Conservation (phyloP, 2,797 vertebrate species). For the Xenentodon cancila region DNA sequence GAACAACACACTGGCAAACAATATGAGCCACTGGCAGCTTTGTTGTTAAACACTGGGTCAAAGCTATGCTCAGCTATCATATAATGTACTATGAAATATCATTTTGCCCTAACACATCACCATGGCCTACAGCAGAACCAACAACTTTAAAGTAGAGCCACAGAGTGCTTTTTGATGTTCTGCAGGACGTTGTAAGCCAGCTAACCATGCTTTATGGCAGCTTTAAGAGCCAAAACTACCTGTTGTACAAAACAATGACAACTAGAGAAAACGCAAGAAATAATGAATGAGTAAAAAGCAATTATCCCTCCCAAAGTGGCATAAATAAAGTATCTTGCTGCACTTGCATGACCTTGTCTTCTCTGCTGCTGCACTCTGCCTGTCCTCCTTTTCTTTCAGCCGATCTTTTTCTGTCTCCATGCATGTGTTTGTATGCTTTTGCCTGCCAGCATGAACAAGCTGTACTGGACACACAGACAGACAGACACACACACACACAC, state of each 20-base stretch:
- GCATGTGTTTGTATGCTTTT: conserved; percentile 51
- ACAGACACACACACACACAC: conserved; percentile 31
- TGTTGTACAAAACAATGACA: conserved; percentile 55
- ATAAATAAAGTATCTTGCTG: conserved; percentile 66
- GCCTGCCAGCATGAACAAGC: conserved; percentile 73
- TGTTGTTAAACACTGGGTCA: conserved; percentile 2
- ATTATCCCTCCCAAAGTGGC: conserved; percentile 46
- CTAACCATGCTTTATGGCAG: conserved; percentile 34
- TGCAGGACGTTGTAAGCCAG: conserved; percentile 13
- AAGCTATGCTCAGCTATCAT: conserved; percentile 5
- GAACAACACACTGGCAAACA: background rate
- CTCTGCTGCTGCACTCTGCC: conserved; percentile 59
- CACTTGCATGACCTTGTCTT: conserved; percentile 68
- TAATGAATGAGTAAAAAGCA: conserved; percentile 64
- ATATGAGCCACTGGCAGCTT: conserved; percentile 4
- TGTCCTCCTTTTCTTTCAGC: conserved; percentile 60
- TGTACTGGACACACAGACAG: conserved; percentile 61
- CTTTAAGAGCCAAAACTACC: conserved; percentile 46
- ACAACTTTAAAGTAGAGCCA: conserved; percentile 22
- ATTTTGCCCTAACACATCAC: conserved; percentile 1
- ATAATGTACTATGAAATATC: conserved; percentile 3
- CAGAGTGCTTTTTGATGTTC: conserved; percentile 25
- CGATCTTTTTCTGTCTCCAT: conserved; percentile 39
- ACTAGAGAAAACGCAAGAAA: conserved; percentile 44
- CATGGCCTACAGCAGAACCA: conserved; percentile 2